These are phyloP conservation scores for Pangasius sanitwongsei DNA, from an alignment of 2,797 vertebrate species.

Conservation along the genomic window DNA sequence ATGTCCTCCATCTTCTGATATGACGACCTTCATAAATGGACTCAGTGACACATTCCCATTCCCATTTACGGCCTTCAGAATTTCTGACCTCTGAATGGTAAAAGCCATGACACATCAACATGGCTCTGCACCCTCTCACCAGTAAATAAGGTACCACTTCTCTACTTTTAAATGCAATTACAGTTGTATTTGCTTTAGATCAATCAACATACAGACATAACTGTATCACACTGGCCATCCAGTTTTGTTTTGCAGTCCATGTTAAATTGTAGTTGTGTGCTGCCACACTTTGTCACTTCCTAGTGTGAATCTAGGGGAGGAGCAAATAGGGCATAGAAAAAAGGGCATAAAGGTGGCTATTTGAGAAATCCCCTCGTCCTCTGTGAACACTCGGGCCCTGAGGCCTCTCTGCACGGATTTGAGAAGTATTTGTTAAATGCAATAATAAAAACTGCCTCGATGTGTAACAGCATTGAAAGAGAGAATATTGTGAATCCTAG, in stretches of 20 bases:
- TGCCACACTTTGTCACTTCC: background rate
- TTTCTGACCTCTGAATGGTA: background rate
- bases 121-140: too few relatives aligned
- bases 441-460: slow-evolving; percentile 52
- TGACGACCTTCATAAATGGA: background rate
- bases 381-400: slow-evolving; percentile 18
- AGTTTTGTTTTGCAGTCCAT: background rate
- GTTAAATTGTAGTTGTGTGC: background rate
- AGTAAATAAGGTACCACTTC: background rate
- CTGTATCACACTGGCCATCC: background rate
- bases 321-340: background rate
- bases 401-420: slow-evolving; percentile 45
- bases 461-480: slow-evolving; percentile 25
- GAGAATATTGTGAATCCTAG: slow-evolving; percentile 57
- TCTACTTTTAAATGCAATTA: background rate
- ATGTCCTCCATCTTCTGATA: background rate
- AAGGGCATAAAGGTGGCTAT: background rate
- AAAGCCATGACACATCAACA: background rate
- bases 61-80: background rate
- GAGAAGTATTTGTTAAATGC: slow-evolving; percentile 53
- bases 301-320: slow-evolving; percentile 9
- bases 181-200: background rate
- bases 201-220: background rate
- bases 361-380: slow-evolving; percentile 33
- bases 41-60: background rate